A percentile compares a stretch with the other conserved stretches of the same genome.
Conservation (phyloP, 2,797 vertebrate species). For the Prionace glauca region DNA sequence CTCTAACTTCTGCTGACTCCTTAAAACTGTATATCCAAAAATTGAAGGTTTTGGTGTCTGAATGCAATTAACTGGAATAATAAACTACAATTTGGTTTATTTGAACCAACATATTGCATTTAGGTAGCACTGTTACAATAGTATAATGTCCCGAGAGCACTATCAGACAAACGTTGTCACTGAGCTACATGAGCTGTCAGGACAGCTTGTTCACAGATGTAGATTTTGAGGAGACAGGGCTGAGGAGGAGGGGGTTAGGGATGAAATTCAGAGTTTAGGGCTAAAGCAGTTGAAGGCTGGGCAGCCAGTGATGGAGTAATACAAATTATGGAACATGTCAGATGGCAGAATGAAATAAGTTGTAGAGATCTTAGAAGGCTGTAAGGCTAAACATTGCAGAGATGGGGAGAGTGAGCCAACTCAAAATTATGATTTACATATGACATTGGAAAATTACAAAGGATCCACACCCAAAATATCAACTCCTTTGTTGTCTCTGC, state of each 20-base stretch:
- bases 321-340: neutral
- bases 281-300: no score
- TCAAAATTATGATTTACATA: neutral
- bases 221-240: neutral
- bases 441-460: neutral
- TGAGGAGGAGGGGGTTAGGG: neutral
- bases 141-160: no score
- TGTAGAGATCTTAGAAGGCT: neutral
- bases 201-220: neutral
- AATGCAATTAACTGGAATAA: no score
- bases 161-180: no score
- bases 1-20: no score
- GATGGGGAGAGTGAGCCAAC: neutral
- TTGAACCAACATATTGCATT: no score
- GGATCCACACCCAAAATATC: neutral
- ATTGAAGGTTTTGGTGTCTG: no score
- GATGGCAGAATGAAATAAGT: neutral
- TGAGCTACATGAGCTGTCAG: no score
- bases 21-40: no score
- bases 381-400: neutral
- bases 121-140: no score
- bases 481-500: neutral
- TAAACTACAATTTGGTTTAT: no score
- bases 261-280: neutral
- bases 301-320: neutral